Base-by-base conservation (phyloP, 2,113 vertebrate species). In the Salvelinus fontinalis region DNA sequence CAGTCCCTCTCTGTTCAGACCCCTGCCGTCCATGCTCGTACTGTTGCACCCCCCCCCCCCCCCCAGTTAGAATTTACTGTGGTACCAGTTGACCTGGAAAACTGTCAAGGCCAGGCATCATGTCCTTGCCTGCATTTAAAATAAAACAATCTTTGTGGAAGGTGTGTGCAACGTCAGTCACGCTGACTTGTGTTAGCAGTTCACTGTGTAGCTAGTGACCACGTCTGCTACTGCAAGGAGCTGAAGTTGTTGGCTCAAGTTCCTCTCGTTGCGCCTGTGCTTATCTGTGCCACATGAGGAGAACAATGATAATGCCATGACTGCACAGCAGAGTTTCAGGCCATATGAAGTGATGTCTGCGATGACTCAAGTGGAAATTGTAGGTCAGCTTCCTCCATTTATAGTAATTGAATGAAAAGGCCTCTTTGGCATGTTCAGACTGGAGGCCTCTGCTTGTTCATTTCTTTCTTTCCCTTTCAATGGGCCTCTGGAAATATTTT, bases 281-380 rank as follows among this genome's bases (percentile, higher is more conserved):
- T 67, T 16, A 18, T 29, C 65, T 29, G n/a, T 18, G 65, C 29
- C 14, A 13, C 65, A 18, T 29, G 65, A 76, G 44, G 74, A 79
- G 80, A 6, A 18, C 34, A 73, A 16, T 70, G 67, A 72, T 68
- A 48, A 77, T 69, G 71, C 70, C 27, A 54, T 76, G 76, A 70
- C 79, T 81, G 85, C 76, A 77, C 75, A 29, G 60, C 60, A 70
- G 73, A 82, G 82, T 81, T 85, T 77, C 75, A 83, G 77, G 80
- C 79, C 78, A 24, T 67, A 73, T 64, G 76, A 81, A 84, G 79
- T 74, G 77, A 77, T 68, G 80, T 73, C 49, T 84, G 75, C 60
- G 80, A 77, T 81, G 83, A 81, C 76, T 85, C 57, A 79, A 86
- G 84, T 88, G 89, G 87, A 88, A 90, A 86, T 76, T 84, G 54